Conservation (phyloP, 2,888 invertebrate genomes). For the Cephus rjabovi region DNA sequence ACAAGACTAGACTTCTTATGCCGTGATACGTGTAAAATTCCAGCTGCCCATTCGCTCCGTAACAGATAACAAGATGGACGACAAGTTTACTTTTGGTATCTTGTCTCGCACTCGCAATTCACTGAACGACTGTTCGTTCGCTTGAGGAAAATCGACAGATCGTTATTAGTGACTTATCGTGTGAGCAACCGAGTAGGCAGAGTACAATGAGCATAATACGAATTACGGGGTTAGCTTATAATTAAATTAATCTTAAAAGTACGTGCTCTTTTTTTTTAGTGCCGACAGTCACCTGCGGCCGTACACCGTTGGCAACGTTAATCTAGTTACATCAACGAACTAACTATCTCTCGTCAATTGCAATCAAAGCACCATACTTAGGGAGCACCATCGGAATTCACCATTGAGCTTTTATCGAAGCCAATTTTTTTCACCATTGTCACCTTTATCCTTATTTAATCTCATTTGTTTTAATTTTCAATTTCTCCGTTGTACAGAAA, state of each 20-base stretch:
- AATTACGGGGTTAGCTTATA: neutral
- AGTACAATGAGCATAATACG: slow-evolving; percentile 2
- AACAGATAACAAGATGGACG: neutral
- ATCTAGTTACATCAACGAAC: neutral
- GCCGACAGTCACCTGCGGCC: neutral
- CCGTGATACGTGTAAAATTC: slow-evolving; percentile 5
- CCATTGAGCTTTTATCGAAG: neutral
- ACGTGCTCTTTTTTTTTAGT: neutral
- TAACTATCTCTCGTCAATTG: neutral
- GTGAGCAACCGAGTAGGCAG: neutral
- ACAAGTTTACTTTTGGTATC: neutral
- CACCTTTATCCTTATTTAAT: neutral
- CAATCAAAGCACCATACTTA: slow-evolving; percentile 4
- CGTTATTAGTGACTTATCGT: neutral
- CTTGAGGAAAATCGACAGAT: neutral
- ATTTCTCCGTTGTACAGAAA: neutral
- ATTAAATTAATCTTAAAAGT: slow-evolving; percentile 1
- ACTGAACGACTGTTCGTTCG: neutral
- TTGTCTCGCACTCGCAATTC: neutral
- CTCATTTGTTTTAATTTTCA: neutral
- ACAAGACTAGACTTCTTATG: slow-evolving; percentile 51
- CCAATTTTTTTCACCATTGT: neutral
- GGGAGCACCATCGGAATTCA: slow-evolving; percentile 4
- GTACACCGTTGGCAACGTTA: neutral
- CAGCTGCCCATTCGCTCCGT: neutral